These are phyloP conservation scores for Dolichopus griseipennis DNA, from an alignment of 2,888 invertebrate genomes.

Conservation along the genomic window DNA sequence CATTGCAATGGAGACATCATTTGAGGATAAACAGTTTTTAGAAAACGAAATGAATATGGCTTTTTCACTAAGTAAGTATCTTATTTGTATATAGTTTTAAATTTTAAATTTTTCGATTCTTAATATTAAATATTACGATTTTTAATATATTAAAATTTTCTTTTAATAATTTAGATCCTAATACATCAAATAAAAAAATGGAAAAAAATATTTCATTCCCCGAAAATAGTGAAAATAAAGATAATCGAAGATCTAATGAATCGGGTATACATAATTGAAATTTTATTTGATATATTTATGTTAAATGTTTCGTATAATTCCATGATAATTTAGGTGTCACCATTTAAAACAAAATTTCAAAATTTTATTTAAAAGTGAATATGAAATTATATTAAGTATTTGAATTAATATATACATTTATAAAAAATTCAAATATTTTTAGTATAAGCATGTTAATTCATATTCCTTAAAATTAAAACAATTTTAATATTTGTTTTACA, in stretches of 20 bases:
- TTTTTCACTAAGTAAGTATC: slow-evolving; percentile 35
- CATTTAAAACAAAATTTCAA: too few species aligned
- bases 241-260: slow-evolving; percentile 43
- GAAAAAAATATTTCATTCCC: slow-evolving; percentile 12
- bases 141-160: background rate
- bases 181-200: background rate
- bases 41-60: slow-evolving; percentile 36
- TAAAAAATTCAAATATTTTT: too few species aligned
- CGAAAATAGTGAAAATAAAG: slow-evolving; percentile 19
- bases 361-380: too few species aligned
- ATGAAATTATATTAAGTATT: too few species aligned
- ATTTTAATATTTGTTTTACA: too few species aligned
- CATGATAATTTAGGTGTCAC: too few species aligned
- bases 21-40: slow-evolving; percentile 28
- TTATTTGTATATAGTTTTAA: background rate
- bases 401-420: too few species aligned
- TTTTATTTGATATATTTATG: background rate
- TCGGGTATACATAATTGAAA: slow-evolving; percentile 35
- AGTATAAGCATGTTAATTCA: too few species aligned
- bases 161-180: slow-evolving; percentile 13
- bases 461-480: too few species aligned
- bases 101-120: background rate
- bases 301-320: too few species aligned
- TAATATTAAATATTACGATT: too few species aligned
- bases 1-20: slow-evolving; percentile 46